Evolutionary conservation across 2,113 vertebrate genomes (phyloP).

Genomic region (Coracopsis vasa): DNA sequence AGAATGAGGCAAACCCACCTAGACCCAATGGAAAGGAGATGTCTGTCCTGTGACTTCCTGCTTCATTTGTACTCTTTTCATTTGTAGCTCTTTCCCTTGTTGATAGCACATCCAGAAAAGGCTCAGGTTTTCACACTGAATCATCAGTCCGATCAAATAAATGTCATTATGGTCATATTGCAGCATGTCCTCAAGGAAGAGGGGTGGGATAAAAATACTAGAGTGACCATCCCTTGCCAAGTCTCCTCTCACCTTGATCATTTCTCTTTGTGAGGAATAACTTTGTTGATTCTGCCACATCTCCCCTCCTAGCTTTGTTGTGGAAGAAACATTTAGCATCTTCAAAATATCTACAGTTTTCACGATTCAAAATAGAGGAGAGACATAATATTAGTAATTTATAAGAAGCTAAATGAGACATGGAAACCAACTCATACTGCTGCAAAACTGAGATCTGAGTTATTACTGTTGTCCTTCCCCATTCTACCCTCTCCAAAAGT

Average conservation of each 20-base stretch:
- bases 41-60: background rate
- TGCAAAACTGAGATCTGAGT: background rate
- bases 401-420: background rate
- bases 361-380: background rate
- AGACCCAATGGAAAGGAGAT: background rate
- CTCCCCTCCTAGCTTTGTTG: background rate
- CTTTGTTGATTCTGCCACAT: background rate
- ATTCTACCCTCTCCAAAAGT: background rate
- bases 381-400: background rate
- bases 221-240: background rate
- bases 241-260: background rate
- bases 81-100: background rate
- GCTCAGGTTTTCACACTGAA: background rate
- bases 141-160: background rate
- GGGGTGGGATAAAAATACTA: background rate
- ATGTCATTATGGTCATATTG: background rate
- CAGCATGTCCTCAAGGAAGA: background rate
- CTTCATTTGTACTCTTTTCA: background rate
- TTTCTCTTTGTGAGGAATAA: background rate
- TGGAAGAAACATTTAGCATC: background rate
- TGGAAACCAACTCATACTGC: background rate
- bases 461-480: background rate
- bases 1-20: background rate
- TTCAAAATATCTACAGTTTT: background rate
- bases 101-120: background rate